phyloP scores from a whole-genome alignment of 2,113 vertebrate species.

The Hyperoodon ampullatus region DNA sequence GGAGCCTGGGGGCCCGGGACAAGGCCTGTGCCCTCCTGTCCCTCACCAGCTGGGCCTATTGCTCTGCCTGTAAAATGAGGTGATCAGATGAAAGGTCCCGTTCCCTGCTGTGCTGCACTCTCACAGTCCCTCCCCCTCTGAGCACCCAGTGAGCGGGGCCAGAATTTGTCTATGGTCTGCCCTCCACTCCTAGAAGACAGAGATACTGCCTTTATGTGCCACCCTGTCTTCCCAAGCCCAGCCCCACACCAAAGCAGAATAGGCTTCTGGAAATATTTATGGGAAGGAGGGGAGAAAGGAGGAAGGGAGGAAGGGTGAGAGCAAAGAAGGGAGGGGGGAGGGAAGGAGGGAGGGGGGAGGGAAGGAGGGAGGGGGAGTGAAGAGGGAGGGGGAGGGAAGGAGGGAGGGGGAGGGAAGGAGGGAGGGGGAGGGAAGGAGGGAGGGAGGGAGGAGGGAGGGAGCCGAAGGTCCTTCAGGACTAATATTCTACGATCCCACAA shows the following conservation, averaged over 20 bases:
- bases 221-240: not conserved
- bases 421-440: too few species aligned
- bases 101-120: too few species aligned
- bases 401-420: not conserved
- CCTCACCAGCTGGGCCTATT: not conserved
- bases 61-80: not conserved
- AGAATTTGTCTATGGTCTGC: not conserved
- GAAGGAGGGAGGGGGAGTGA: not conserved
- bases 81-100: too few species aligned
- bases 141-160: accelerated
- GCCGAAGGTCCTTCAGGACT: not conserved
- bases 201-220: not conserved
- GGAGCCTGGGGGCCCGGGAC: not conserved
- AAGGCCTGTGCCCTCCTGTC: accelerated
- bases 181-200: not conserved
- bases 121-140: not conserved
- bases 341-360: too few species aligned
- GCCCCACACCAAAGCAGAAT: not conserved
- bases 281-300: not conserved
- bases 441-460: too few species aligned
- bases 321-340: too few species aligned
- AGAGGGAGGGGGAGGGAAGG: not conserved
- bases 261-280: not conserved
- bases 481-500: not conserved
- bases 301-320: not conserved